Evolutionary conservation across 1,140 invertebrate species (phyloP).

Genomic region (Sitophilus oryzae): DNA sequence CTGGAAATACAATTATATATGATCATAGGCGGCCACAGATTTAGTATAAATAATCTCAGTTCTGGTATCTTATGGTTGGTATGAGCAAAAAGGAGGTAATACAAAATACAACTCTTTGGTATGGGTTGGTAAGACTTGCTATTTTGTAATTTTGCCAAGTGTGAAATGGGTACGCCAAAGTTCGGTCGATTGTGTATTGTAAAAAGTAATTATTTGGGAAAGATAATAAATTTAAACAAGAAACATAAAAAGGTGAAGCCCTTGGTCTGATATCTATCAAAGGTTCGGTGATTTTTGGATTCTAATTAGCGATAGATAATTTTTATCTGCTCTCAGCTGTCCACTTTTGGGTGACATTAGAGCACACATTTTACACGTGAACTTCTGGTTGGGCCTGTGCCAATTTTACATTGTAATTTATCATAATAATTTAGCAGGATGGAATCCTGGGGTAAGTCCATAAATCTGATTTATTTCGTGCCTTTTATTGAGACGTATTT

Average conservation of each 20-base stretch:
- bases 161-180: slow-evolving; percentile 34
- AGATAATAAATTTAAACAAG: slow-evolving; percentile 28
- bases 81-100: too few relatives aligned
- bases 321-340: slow-evolving; percentile 9
- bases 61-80: too few relatives aligned
- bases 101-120: too few relatives aligned
- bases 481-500: neutral
- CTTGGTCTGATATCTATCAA: slow-evolving; percentile 32
- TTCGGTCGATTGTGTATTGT: slow-evolving; percentile 20
- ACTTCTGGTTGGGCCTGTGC: slow-evolving; percentile 32
- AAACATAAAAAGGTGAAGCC: slow-evolving; percentile 33
- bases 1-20: too few relatives aligned
- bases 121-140: slow-evolving; percentile 21
- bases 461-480: slow-evolving; percentile 2
- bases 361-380: slow-evolving; percentile 38
- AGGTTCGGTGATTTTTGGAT: slow-evolving; percentile 6
- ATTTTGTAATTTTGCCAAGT: slow-evolving; percentile 25
- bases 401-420: slow-evolving; percentile 25
- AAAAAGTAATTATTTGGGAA: slow-evolving; percentile 14
- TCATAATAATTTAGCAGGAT: slow-evolving; percentile 30
- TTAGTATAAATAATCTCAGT: too few relatives aligned
- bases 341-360: slow-evolving; percentile 16
- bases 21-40: too few relatives aligned
- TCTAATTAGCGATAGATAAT: slow-evolving; percentile 8
- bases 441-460: slow-evolving; percentile 42